Conservation (phyloP, 2,113 vertebrate species). For the Misgurnus anguillicaudatus region DNA sequence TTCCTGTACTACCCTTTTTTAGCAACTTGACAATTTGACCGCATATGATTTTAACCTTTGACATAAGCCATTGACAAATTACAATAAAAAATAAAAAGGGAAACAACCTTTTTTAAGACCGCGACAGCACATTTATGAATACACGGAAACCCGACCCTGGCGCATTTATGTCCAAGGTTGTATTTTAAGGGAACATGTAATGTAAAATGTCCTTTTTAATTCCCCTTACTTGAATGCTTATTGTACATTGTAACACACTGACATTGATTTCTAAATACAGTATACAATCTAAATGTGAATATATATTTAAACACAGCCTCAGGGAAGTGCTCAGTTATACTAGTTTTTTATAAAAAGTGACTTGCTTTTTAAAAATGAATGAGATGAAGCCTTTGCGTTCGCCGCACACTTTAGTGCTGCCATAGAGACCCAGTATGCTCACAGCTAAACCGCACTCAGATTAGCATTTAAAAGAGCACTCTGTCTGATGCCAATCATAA, state of each 20-base stretch:
- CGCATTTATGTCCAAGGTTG: background rate
- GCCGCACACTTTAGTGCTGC: slow-evolving; percentile 21
- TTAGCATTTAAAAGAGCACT: slow-evolving; percentile 26
- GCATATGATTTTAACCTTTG: background rate
- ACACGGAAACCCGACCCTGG: background rate
- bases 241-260: background rate
- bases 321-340: background rate
- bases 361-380: slow-evolving; percentile 34
- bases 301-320: slow-evolving; percentile 5
- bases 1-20: background rate
- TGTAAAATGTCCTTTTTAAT: background rate
- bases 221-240: background rate
- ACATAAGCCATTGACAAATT: background rate
- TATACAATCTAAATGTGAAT: too few relatives aligned
- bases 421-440: slow-evolving; percentile 38
- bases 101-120: background rate
- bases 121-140: slow-evolving; percentile 1
- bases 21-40: background rate
- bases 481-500: slow-evolving; percentile 15
- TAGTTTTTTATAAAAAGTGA: background rate
- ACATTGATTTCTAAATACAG: background rate
- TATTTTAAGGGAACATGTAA: slow-evolving; percentile 17
- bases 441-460: background rate
- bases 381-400: slow-evolving; percentile 22
- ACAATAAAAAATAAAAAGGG: background rate